Base-by-base conservation (phyloP, 1,140 invertebrate species). In the Sogatella furcifera region DNA sequence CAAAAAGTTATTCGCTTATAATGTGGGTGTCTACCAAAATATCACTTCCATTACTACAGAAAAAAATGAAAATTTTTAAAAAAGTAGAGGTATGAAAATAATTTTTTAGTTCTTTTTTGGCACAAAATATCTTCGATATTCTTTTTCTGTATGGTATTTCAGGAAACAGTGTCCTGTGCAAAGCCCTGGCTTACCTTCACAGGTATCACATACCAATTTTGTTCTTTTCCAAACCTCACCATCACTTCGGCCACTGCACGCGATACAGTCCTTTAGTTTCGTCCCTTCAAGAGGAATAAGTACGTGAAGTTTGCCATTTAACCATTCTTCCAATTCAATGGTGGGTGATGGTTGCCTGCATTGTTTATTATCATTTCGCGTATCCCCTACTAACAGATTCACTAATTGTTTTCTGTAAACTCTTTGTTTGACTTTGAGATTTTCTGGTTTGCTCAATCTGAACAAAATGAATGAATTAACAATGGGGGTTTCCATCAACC, bases 141-240 rank as follows among this genome's bases (percentile, higher is more conserved):
- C 52, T 52, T 59, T 59, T 52, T 52, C n/a, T 17, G 49, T 34
- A 42, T 60, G 59, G 38, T 60, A 60, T 19, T 6, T 19, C 53
- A 41, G 17, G 44, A 60, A 60, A 43, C 52, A 60, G 9, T 10
- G 13, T 17, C 49, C 59, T 21, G 28, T 15, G 43, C 38, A 43
- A 10, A 54, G 52, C 17, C 59, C 49, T 19, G 59, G 59, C 13
- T 60, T 14, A 19, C 11, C 41, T 6, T 53, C 15, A 54, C 49
- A 60, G 14, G 49, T 22, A 49, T 28, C 31, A 31, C 31, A 31
- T 38, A n/a, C 4, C 42, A 49, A 21, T 22, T 4, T 44, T 24
- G 15, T 59, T 49, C 52, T 2, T 52, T 59, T 13, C 17, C 14
- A 49, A 49, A 49, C 21, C 44, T 19, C 15, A 52, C 22, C 31